Conservation (phyloP, 2,113 vertebrate species). For the Grantiella picta region DNA sequence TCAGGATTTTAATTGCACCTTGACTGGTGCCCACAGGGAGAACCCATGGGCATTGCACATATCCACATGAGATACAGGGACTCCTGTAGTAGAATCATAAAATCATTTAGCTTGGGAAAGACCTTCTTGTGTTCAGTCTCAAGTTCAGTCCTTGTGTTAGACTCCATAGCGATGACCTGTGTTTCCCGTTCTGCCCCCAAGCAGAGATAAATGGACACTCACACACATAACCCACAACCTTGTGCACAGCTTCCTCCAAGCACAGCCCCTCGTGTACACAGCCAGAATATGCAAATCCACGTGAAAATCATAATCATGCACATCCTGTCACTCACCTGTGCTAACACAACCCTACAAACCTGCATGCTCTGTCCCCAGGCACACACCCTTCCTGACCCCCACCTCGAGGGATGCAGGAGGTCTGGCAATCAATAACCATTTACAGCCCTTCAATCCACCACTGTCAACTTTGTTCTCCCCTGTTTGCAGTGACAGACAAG, state of each 20-base stretch:
- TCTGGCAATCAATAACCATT: constrained; percentile 62
- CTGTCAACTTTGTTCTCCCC: constrained; percentile 36
- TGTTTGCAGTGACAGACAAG: constrained; percentile 40
- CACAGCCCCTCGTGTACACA: too few relatives aligned
- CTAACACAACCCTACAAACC: not conserved
- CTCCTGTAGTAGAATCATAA: not conserved
- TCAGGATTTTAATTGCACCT: not conserved
- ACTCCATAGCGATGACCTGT: not conserved
- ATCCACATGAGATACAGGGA: rapidly evolving
- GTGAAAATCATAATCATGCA: not conserved
- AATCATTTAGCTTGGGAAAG: not conserved
- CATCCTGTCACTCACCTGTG: rapidly evolving
- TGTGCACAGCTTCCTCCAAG: not conserved
- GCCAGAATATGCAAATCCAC: not conserved
- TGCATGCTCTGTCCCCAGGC: not conserved
- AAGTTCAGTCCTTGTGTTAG: not conserved
- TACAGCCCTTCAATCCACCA: constrained; percentile 59
- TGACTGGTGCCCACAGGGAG: not conserved
- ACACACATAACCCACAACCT: rapidly evolving
- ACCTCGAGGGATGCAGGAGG: not conserved
- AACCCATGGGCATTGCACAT: not conserved
- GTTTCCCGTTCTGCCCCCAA: not conserved
- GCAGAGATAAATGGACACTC: not conserved
- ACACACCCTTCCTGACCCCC: not conserved
- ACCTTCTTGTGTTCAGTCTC: too few relatives aligned